Evolutionary conservation across 2,797 vertebrate species (phyloP).

Genomic region (Enoplosus armatus): DNA sequence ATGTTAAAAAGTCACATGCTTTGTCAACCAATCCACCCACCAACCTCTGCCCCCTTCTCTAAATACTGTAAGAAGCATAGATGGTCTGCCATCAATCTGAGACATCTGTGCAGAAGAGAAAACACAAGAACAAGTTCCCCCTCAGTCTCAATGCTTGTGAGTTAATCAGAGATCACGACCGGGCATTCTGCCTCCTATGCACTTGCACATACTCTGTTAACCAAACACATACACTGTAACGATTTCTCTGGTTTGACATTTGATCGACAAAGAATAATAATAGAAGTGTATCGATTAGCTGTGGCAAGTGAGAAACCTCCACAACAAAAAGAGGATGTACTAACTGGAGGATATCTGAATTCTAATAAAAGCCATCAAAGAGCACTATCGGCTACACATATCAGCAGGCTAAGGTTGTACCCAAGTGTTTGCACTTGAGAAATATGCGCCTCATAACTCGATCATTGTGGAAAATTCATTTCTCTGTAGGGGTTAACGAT

Average conservation of each 20-base stretch:
- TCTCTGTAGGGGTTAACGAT: constrained; percentile 21
- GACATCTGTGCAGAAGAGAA: neutral
- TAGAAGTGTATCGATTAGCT: constrained; percentile 31
- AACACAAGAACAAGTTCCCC: neutral
- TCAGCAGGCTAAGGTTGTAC: constrained; percentile 15
- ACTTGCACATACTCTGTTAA: neutral
- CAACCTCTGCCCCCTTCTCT: too few species aligned
- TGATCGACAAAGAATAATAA: constrained; percentile 25
- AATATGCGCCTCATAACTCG: constrained; percentile 20
- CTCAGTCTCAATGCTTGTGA: too few species aligned
- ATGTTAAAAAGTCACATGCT: too few species aligned
- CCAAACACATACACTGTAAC: neutral
- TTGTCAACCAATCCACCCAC: too few species aligned
- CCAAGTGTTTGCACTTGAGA: constrained; percentile 30
- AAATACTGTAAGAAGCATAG: neutral
- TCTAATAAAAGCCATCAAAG: constrained; percentile 38
- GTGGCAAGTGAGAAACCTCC: neutral
- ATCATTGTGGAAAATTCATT: constrained; percentile 28
- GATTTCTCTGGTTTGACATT: neutral
- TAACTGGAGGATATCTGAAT: constrained; percentile 30
- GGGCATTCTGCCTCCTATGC: neutral
- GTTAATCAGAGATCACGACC: too few species aligned
- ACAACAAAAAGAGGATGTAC: neutral
- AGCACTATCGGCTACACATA: constrained; percentile 1
- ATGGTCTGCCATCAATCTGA: neutral